These are phyloP conservation scores for Boleophthalmus pectinirostris DNA, from an alignment of 2,113 vertebrate genomes.

Conservation along the genomic window DNA sequence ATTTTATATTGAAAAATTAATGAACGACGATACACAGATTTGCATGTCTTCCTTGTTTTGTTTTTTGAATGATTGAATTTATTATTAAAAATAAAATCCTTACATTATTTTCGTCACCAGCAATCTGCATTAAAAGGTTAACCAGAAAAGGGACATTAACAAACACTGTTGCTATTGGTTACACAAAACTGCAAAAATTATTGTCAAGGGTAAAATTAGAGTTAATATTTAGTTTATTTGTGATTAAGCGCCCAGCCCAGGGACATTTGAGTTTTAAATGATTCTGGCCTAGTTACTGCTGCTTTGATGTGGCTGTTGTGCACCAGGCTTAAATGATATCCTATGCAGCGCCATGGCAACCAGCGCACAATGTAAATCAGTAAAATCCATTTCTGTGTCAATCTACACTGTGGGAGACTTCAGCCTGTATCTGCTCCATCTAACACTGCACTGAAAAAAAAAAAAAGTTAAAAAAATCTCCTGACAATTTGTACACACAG, in stretches of 20 bases:
- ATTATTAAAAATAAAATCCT: too few relatives aligned
- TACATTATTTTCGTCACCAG: too few relatives aligned
- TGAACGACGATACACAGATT: too few relatives aligned
- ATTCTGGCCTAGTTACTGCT: constrained; percentile 2
- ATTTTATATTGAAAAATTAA: too few relatives aligned
- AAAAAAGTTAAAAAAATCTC: not conserved
- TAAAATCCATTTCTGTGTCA: not conserved
- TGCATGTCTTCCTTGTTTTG: too few relatives aligned
- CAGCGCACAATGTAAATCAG: constrained; percentile 1
- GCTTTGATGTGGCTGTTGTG: constrained; percentile 9
- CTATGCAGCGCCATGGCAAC: not conserved
- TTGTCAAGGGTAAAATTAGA: constrained; percentile 8
- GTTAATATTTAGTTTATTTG: constrained; percentile 4
- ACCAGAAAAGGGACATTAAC: not conserved
- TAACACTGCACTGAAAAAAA: not conserved
- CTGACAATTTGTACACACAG: too few relatives aligned
- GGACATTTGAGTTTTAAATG: constrained; percentile 1
- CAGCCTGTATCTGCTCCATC: not conserved
- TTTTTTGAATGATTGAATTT: too few relatives aligned
- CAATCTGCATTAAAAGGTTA: not conserved
- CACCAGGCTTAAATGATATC: not conserved
- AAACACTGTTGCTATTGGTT: not conserved
- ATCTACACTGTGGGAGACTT: not conserved
- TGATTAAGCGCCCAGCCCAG: constrained; percentile 7
- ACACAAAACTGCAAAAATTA: not conserved